phyloP scores from a whole-genome alignment of 2,113 vertebrate species.

The Entomyzon cyanotis region DNA sequence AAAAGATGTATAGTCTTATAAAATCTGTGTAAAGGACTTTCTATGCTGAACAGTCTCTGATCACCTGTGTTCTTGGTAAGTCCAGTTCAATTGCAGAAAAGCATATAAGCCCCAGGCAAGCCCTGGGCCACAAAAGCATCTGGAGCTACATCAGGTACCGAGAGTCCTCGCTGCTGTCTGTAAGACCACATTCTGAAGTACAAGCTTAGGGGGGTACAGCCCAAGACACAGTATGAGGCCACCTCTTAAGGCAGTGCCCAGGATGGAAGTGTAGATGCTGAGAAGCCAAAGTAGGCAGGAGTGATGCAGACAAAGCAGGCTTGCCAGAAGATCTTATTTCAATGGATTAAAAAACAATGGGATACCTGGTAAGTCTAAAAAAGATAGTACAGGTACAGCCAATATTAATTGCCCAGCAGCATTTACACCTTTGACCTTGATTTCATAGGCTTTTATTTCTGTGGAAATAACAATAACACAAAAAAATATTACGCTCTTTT shows the following conservation, averaged over 20 bases:
- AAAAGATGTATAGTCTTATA: background rate
- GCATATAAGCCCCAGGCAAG: background rate
- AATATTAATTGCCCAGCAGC: background rate
- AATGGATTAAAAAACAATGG: background rate
- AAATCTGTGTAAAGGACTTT: background rate
- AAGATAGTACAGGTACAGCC: background rate
- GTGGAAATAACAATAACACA: background rate
- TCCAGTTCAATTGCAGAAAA: background rate
- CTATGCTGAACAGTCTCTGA: background rate
- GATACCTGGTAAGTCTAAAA: background rate
- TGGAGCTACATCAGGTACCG: background rate
- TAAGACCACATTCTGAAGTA: background rate
- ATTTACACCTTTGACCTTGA: background rate
- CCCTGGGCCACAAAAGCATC: background rate
- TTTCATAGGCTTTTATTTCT: background rate
- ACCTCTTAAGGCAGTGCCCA: background rate
- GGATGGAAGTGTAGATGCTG: background rate
- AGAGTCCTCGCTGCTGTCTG: background rate
- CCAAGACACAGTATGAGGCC: background rate
- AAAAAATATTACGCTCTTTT: background rate
- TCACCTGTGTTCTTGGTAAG: background rate
- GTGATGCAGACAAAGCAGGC: background rate
- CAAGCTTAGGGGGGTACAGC: fast-evolving
- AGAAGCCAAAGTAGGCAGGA: background rate
- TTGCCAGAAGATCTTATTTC: background rate